Conservation (phyloP, 2,797 vertebrate genomes). For the Distichodus sexfasciatus region DNA sequence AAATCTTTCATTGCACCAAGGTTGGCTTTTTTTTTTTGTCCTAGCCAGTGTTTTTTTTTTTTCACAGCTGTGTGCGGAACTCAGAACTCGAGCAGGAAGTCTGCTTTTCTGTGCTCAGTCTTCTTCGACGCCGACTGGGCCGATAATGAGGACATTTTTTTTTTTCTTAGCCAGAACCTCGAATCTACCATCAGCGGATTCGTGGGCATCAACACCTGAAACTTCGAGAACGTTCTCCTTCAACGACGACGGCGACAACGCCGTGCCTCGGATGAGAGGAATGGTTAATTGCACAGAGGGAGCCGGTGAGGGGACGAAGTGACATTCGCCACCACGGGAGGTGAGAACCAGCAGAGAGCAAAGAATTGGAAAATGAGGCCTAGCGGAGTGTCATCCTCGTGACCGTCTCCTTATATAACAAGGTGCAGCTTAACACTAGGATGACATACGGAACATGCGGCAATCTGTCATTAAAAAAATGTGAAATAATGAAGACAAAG, state of each 20-base stretch:
- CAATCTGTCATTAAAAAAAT: too few species aligned
- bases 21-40: too few species aligned
- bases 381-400: constrained; percentile 25
- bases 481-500: too few species aligned
- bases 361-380: too few species aligned
- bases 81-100: neutral
- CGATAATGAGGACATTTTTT: neutral
- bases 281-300: constrained; percentile 30
- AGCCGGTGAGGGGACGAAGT: constrained; percentile 4
- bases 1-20: constrained; percentile 12
- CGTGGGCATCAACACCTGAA: neutral
- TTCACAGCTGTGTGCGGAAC: too few species aligned
- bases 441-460: neutral
- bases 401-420: constrained; percentile 3
- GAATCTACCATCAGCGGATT: neutral
- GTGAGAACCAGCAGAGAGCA: constrained; percentile 31
- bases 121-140: too few species aligned
- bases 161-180: neutral
- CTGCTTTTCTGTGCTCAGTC: neutral
- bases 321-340: constrained; percentile 38
- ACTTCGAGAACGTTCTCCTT: too few species aligned
- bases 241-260: too few species aligned
- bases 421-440: neutral
- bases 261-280: neutral
- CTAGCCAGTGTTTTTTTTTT: too few species aligned